Base-by-base conservation (phyloP, 2,797 vertebrate genomes). In the Gastrophryne carolinensis region DNA sequence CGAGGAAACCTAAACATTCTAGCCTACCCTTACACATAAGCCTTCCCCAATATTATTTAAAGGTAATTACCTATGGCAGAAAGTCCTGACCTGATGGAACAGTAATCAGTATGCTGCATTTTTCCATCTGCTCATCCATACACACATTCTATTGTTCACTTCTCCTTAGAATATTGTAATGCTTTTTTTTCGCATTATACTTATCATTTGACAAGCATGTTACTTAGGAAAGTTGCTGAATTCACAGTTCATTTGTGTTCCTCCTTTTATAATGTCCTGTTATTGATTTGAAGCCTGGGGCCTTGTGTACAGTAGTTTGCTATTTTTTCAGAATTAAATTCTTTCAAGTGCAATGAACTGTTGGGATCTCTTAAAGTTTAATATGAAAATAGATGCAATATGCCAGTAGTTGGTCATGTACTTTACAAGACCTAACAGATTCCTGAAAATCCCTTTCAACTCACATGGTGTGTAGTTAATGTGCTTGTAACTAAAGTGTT, bases 381-480 rank as follows among this genome's bases (percentile, higher is more conserved):
- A 29, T 50, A 65, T 32, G 21, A 34, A 30, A 52, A 52, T 66
- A 23, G 23, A 66, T 24, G 35, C 29, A 23, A 41, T 8, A 27
- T 9, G 27, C 61, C 12, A 10, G 26, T 6, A 10, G 26, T 6
- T n/a, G 44, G 58, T 24, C n/a, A 32, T 17, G 32, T 26, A 47
- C 50, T 66, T 75, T 53, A 27, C 47, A 65, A 57, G 39, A 9
- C 66, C 58, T 66, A 65, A 34, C 37, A 65, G 57, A 9, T 53
- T 63, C 26, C 49, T 57, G 23, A 35, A 60, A 60, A 60, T 23
- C 21, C 19, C 6, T 50, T 60, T 67, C 50, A 34, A 23, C 44
- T 58, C 29, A 49, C 54, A 19, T 75, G 63, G 60, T 41, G 63
- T 68, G n/a, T n/a, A n/a, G n/a, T n/a, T n/a, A n/a, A n/a, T n/a